Evolutionary conservation across 2,113 vertebrate genomes (phyloP).

Genomic region (Paratilapia polleni): DNA sequence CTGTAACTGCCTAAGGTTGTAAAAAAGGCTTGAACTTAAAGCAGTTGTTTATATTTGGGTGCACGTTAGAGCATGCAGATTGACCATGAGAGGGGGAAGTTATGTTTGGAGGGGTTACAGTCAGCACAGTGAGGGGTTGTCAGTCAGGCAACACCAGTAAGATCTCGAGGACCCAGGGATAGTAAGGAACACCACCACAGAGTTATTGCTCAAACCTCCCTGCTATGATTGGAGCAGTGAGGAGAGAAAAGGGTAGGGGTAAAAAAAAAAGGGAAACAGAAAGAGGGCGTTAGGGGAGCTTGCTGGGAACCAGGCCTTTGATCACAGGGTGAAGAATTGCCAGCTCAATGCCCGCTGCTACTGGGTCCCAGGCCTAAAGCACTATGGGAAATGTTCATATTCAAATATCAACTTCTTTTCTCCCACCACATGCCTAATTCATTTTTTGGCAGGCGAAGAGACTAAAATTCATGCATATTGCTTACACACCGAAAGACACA

Average conservation of each 20-base stretch:
- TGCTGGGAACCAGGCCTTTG: constrained; percentile 66
- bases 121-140: constrained; percentile 21
- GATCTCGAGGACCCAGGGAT: constrained; percentile 52
- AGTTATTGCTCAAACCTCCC: constrained; percentile 55
- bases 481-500: constrained; percentile 16
- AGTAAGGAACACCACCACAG: constrained; percentile 61
- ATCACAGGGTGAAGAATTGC: constrained; percentile 75
- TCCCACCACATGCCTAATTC: constrained; percentile 18
- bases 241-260: constrained; percentile 9
- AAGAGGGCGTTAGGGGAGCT: constrained; percentile 33
- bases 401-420: constrained; percentile 41
- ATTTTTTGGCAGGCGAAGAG: constrained; percentile 17
- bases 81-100: constrained; percentile 23
- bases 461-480: background rate
- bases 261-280: constrained; percentile 18
- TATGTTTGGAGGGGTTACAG: constrained; percentile 35
- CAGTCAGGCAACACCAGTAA: constrained; percentile 30
- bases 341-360: constrained; percentile 68
- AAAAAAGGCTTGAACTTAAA: background rate
- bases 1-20: background rate
- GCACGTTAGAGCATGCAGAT: constrained; percentile 18
- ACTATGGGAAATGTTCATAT: constrained; percentile 53
- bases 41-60: constrained; percentile 12
- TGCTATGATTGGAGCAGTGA: constrained; percentile 43
- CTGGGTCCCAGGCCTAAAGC: constrained; percentile 48